Conservation (phyloP, 2,888 invertebrate species). For the Athalia circularis region DNA sequence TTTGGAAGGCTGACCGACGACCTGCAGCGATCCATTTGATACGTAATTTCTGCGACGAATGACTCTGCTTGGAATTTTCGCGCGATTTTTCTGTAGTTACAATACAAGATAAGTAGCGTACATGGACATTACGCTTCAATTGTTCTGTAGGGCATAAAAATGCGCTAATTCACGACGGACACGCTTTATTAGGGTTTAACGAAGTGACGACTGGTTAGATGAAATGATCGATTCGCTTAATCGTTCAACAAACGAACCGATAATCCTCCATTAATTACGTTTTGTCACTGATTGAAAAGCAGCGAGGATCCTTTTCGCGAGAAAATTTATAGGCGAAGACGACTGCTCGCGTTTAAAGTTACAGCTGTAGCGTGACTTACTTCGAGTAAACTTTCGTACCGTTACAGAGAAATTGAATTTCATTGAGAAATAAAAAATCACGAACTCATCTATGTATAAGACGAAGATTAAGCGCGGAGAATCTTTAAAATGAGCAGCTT, state of each 20-base stretch:
- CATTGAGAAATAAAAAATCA: not conserved
- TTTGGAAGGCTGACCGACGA: too few relatives aligned
- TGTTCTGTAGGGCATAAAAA: not conserved
- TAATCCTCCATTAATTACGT: slow-evolving; percentile 18
- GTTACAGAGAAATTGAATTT: not conserved
- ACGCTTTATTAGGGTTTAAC: slow-evolving; percentile 21
- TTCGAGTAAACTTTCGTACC: not conserved
- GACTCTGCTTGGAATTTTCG: not conserved
- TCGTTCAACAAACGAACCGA: slow-evolving; percentile 30
- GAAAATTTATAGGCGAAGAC: not conserved
- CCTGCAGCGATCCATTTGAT: too few relatives aligned
- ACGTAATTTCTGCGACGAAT: not conserved
- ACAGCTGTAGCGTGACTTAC: not conserved
- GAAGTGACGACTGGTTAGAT: slow-evolving; percentile 32
- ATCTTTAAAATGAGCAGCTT: not conserved
- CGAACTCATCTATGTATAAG: slow-evolving; percentile 8
- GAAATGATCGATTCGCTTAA: slow-evolving; percentile 23
- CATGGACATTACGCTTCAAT: not conserved
- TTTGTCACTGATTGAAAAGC: slow-evolving; percentile 25
- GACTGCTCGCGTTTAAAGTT: slow-evolving; percentile 12
- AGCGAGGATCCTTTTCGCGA: slow-evolving; percentile 12
- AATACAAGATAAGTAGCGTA: not conserved
- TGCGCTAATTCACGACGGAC: slow-evolving; percentile 19
- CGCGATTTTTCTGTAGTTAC: not conserved
- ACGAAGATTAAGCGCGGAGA: not conserved